These are phyloP conservation scores for Drosophila santomea DNA, from an alignment of 1,140 invertebrate species.

Conservation along the genomic window DNA sequence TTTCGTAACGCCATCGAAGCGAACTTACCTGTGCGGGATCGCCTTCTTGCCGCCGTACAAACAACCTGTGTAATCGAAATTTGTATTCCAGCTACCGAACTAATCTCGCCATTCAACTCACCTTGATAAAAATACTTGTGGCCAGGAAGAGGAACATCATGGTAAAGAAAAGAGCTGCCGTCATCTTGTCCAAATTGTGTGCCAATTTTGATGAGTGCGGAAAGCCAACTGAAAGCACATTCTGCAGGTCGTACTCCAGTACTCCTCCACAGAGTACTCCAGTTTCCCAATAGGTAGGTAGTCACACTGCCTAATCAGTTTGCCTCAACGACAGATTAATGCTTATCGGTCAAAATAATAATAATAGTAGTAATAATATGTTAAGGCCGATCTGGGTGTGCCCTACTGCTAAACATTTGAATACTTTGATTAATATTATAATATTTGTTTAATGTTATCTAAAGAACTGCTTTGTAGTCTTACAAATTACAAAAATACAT, in stretches of 20 bases:
- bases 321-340: constrained; percentile 1
- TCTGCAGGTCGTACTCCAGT: neutral
- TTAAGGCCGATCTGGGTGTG: neutral
- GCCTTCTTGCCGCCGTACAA: neutral
- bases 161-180: constrained; percentile 14
- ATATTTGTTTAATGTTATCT: neutral
- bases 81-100: neutral
- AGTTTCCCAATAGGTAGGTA: neutral
- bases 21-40: constrained; percentile 2
- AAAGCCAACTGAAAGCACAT: constrained; percentile 21
- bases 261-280: neutral
- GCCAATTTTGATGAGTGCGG: neutral
- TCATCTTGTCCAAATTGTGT: constrained; percentile 19
- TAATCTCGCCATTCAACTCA: constrained; percentile 10
- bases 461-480: too few relatives aligned
- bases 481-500: too few relatives aligned
- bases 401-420: neutral
- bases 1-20: constrained; percentile 15
- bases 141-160: constrained; percentile 27
- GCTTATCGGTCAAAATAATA: constrained; percentile 37
- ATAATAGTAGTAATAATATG: neutral
- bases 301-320: constrained; percentile 5
- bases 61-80: constrained; percentile 27
- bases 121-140: constrained; percentile 36
- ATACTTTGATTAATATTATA: neutral